Conservation (phyloP, 1,140 invertebrate species). For the Macrostomum lignano region DNA sequence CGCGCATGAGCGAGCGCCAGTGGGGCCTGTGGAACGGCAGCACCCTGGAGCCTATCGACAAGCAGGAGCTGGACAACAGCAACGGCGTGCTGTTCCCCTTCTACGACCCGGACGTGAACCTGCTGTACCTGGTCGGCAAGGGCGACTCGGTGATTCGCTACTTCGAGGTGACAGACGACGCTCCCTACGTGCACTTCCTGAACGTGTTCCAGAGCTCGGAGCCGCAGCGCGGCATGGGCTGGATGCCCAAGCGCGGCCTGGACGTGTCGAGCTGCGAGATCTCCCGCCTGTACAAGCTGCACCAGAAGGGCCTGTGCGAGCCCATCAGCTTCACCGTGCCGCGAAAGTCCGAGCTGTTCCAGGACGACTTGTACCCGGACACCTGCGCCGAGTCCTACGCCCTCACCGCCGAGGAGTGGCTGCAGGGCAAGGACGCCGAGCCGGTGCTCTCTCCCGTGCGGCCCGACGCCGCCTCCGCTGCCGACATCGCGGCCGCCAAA, state of each 20-base stretch:
- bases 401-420: constrained; percentile 71
- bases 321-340: constrained; percentile 89
- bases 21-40: constrained; percentile 20
- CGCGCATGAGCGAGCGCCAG: constrained; percentile 24
- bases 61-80: constrained; percentile 21
- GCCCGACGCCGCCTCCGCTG: too few relatives aligned
- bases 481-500: too few relatives aligned
- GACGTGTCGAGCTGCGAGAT: constrained; percentile 26
- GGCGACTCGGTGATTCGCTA: constrained; percentile 25
- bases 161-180: constrained; percentile 24
- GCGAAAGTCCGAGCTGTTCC: constrained; percentile 87
- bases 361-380: constrained; percentile 92
- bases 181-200: constrained; percentile 21
- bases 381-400: constrained; percentile 62
- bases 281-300: constrained; percentile 60
- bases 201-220: constrained; percentile 15
- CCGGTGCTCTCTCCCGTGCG: too few relatives aligned
- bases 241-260: constrained; percentile 25
- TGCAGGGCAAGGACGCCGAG: constrained; percentile 46
- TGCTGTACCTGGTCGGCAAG: constrained; percentile 26
- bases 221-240: constrained; percentile 22
- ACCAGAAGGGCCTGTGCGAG: constrained; percentile 85
- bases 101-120: constrained; percentile 23
- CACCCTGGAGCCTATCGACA: constrained; percentile 10
- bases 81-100: constrained; percentile 27